Evolutionary conservation across 2,113 vertebrate genomes (phyloP).

Genomic region (Phrynosoma platyrhinos): DNA sequence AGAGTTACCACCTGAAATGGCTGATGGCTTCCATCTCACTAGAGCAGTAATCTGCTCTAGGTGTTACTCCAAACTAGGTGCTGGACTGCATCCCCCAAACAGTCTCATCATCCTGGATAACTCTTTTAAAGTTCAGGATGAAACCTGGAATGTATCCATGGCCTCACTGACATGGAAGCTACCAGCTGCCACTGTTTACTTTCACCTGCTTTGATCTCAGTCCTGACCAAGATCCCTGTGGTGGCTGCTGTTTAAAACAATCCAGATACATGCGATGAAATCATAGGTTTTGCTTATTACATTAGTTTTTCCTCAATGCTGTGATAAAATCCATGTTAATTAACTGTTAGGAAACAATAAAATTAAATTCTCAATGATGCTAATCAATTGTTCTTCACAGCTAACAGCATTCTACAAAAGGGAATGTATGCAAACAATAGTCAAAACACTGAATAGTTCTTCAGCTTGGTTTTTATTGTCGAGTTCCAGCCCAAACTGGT

Average conservation of each 20-base stretch:
- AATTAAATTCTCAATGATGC: not conserved
- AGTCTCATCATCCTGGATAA: no score
- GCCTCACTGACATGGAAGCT: no score
- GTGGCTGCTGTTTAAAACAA: not conserved
- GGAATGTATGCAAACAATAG: constrained; percentile 3
- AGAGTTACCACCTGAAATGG: no score
- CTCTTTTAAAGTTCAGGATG: no score
- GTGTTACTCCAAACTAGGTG: no score
- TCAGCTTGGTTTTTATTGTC: not conserved
- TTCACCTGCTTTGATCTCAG: no score
- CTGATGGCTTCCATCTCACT: no score
- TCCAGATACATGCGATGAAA: not conserved
- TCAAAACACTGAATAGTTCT: not conserved
- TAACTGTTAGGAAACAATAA: not conserved
- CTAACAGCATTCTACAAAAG: not conserved
- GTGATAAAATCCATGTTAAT: not conserved
- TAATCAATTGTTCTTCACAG: not conserved
- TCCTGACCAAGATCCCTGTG: not conserved
- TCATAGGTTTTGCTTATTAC: not conserved
- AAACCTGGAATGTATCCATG: no score
- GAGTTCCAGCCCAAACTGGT: not conserved
- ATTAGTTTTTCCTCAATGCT: not conserved
- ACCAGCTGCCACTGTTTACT: no score
- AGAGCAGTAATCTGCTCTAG: no score
- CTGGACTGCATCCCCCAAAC: no score